Conservation (phyloP, 1,140 invertebrate genomes). For the Megathymus violae region DNA sequence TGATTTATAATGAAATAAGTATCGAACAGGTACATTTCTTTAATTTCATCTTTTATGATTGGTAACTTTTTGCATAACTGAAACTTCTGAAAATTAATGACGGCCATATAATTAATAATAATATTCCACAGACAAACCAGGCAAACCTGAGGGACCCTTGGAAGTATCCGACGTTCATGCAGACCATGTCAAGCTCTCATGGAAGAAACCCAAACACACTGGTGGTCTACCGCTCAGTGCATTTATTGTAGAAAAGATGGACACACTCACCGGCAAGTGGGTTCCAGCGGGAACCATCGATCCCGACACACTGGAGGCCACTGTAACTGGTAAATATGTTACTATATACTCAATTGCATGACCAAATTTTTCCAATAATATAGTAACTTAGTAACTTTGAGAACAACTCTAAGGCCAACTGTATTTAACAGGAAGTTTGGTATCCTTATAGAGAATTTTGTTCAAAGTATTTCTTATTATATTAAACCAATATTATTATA, state of each 20-base stretch:
- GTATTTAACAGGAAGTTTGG: too few species aligned
- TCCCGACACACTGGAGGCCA: conserved; percentile 93
- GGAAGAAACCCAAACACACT: conserved; percentile 98
- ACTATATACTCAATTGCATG: not conserved
- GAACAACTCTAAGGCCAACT: too few species aligned
- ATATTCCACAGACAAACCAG: conserved; percentile 92
- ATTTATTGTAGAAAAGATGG: conserved; percentile 97
- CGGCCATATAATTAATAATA: conserved; percentile 5
- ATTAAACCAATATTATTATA: too few species aligned
- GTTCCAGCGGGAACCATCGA: conserved; percentile 94
- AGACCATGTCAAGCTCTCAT: conserved; percentile 96
- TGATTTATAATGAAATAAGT: too few species aligned
- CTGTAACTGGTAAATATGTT: conserved; percentile 86
- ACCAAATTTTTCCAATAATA: too few species aligned
- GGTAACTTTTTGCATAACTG: too few species aligned
- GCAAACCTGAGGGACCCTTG: conserved; percentile 96
- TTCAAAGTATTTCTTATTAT: too few species aligned
- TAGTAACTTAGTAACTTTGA: too few species aligned
- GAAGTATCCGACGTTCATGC: conserved; percentile 97
- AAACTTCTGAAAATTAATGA: too few species aligned
- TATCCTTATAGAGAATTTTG: too few species aligned
- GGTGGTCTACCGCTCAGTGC: conserved; percentile 95
- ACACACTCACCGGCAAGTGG: conserved; percentile 93
- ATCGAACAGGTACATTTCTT: too few species aligned
- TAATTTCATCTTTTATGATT: too few species aligned